Evolutionary conservation across 2,113 vertebrate species (phyloP).

Genomic region (Jacana jacana): DNA sequence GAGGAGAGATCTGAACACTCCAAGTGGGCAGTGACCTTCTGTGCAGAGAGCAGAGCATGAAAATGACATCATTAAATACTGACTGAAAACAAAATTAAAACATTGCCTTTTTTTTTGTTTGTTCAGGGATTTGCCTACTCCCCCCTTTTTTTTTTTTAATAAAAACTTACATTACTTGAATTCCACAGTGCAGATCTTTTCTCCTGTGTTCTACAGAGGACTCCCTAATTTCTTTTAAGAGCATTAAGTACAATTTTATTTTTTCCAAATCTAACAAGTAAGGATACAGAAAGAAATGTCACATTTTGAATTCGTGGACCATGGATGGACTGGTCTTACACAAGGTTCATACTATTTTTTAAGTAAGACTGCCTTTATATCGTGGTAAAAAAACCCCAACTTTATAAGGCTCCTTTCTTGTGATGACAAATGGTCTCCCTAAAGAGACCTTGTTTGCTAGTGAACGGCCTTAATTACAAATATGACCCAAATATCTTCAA

Average conservation of each 20-base stretch:
- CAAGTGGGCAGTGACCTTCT: neutral
- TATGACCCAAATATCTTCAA: neutral
- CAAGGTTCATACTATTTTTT: neutral
- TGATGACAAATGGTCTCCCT: neutral
- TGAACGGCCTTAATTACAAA: neutral
- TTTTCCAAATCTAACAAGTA: neutral
- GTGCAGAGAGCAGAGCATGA: fast-evolving
- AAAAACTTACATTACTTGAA: neutral
- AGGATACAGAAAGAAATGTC: neutral
- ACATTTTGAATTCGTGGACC: neutral
- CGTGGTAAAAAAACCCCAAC: neutral
- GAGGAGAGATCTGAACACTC: neutral
- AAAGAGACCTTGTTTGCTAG: neutral
- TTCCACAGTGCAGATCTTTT: neutral
- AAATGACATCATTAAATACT: neutral
- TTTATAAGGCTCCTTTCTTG: neutral
- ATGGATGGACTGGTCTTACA: neutral
- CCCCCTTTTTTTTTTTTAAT: neutral
- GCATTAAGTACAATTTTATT: neutral
- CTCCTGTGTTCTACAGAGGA: neutral
- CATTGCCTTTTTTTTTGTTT: neutral
- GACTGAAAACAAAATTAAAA: neutral
- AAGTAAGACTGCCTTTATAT: neutral
- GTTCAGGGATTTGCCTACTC: neutral
- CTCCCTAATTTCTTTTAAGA: neutral